Percentiles rank a stretch among this genome's conserved stretches.
phyloP scores from a whole-genome alignment of 2,797 vertebrate genomes.

The Zonotrichia albicollis region DNA sequence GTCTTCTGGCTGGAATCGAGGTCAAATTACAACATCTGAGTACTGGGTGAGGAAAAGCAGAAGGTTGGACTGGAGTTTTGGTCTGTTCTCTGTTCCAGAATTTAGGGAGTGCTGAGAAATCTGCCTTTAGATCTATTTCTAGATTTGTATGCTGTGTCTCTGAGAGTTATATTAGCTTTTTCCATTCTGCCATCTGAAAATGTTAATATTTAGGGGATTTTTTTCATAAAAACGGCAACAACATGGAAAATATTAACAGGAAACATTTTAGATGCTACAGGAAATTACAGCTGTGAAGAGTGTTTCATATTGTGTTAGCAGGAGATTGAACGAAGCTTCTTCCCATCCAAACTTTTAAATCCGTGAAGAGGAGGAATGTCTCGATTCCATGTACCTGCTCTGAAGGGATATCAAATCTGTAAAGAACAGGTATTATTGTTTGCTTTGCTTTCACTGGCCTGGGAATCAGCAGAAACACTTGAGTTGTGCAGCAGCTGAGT shows the following conservation, averaged over 20 bases:
- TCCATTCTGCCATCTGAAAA: slow-evolving; percentile 48
- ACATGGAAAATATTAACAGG: slow-evolving; percentile 67
- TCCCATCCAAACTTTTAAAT: background rate
- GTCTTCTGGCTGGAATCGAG: background rate
- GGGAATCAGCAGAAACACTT: background rate
- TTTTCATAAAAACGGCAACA: slow-evolving; percentile 47
- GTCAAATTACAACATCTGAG: slow-evolving; percentile 12
- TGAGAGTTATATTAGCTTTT: slow-evolving; percentile 14
- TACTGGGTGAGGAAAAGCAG: slow-evolving; percentile 33
- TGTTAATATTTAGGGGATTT: slow-evolving; percentile 37
- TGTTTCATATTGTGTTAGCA: slow-evolving; percentile 35
- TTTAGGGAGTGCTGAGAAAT: slow-evolving; percentile 45
- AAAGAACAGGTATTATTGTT: background rate
- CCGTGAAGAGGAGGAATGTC: background rate
- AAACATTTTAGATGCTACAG: slow-evolving; percentile 62
- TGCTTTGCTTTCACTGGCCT: background rate
- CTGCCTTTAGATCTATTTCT: slow-evolving; percentile 45
- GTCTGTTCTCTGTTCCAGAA: slow-evolving; percentile 3
- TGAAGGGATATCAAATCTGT: background rate
- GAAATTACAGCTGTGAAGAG: slow-evolving; percentile 60
- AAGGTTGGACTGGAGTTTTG: slow-evolving; percentile 10
- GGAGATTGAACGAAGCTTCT: slow-evolving; percentile 30
- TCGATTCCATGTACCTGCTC: background rate
- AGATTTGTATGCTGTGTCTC: slow-evolving; percentile 30
- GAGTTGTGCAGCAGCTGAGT: background rate